Base-by-base conservation (phyloP, 1,140 invertebrate species). In the Solen grandis region DNA sequence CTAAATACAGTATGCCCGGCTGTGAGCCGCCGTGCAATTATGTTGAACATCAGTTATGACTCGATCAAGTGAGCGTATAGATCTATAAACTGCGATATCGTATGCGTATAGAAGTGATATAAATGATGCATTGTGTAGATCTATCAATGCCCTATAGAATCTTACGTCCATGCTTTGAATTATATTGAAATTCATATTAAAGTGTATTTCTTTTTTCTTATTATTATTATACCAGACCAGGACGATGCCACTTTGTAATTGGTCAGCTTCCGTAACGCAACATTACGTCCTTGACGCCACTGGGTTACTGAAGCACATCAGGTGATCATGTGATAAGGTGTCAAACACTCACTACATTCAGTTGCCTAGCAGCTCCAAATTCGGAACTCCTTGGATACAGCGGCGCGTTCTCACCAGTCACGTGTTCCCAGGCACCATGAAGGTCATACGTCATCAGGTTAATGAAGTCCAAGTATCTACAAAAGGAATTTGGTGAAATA, bases 371-470 rank as follows among this genome's bases (percentile, higher is more conserved):
- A n/a, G 80, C 69, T 14, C 85, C 87, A 5, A 38, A 81, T 70
- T 90, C 89, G 16, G 81, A 75, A 3, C 63, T 59, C 10, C 86
- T 55, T 2, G 83, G 50, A 70, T 87, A 91, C 10, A 93, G 87
- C 1, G 91, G 87, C 50, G 90, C 83, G 65, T 92, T 88, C 83
- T 91, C 90, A 2, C 90, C 91, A 19, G 97, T 97, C 91, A 97
- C 96, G 29, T 96, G 96, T 90, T 98, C 97, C 97, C 97, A 98
- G 92, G 97, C 97, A 14, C 97, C 97, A 89, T 98, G 97, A 91
- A 98, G 97, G 93, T 98, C 96, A 99, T 96, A n/a, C n/a, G n/a
- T n/a, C n/a, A n/a, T n/a, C n/a, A n/a, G n/a, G n/a, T n/a, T n/a
- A n/a, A n/a, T n/a, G 94, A 98, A 99, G 93, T 99, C 97, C 79